These are phyloP conservation scores for Austrofundulus limnaeus DNA, from an alignment of 2,113 vertebrate species.

Conservation along the genomic window DNA sequence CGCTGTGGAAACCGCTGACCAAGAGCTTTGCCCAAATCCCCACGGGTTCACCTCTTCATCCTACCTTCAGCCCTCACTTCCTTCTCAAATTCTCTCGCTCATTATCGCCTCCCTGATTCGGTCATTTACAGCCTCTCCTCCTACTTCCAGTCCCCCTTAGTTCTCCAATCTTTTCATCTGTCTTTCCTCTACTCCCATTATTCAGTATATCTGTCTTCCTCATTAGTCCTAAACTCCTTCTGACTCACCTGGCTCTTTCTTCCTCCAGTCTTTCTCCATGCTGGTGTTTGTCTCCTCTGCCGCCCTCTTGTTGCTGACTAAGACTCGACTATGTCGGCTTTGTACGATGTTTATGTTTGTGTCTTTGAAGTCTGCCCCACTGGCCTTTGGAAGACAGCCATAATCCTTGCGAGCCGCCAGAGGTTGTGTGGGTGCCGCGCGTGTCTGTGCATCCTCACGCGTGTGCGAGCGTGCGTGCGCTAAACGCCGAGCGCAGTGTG, in stretches of 20 bases:
- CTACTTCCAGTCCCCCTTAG: slow-evolving; percentile 34
- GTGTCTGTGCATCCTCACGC: slow-evolving; percentile 47
- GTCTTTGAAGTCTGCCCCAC: slow-evolving; percentile 65
- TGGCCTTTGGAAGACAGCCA: slow-evolving; percentile 66
- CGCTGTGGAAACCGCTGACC: slow-evolving; percentile 75
- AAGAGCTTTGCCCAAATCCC: slow-evolving; percentile 69
- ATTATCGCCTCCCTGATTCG: slow-evolving; percentile 57
- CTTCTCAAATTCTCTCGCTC: slow-evolving; percentile 43
- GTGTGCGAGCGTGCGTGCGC: slow-evolving; percentile 56
- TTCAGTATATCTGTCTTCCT: slow-evolving; percentile 68
- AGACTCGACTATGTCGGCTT: slow-evolving; percentile 61
- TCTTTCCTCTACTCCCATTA: slow-evolving; percentile 55
- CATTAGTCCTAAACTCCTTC: slow-evolving; percentile 60
- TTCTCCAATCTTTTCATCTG: slow-evolving; percentile 53
- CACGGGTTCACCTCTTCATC: slow-evolving; percentile 64
- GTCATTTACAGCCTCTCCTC: slow-evolving; percentile 50
- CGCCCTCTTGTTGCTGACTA: slow-evolving; percentile 60
- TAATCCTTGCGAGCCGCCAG: slow-evolving; percentile 49
- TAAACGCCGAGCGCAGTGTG: slow-evolving; percentile 39
- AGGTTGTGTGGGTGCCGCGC: slow-evolving; percentile 37
- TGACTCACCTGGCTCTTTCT: slow-evolving; percentile 37
- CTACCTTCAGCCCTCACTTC: slow-evolving; percentile 53
- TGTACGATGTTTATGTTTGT: slow-evolving; percentile 69
- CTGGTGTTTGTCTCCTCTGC: slow-evolving; percentile 41
- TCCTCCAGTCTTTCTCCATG: slow-evolving; percentile 8